Percentiles rank a stretch among this genome's conserved stretches.
Conservation (phyloP, 1,140 invertebrate species). For the Stegodyphus dumicola region DNA sequence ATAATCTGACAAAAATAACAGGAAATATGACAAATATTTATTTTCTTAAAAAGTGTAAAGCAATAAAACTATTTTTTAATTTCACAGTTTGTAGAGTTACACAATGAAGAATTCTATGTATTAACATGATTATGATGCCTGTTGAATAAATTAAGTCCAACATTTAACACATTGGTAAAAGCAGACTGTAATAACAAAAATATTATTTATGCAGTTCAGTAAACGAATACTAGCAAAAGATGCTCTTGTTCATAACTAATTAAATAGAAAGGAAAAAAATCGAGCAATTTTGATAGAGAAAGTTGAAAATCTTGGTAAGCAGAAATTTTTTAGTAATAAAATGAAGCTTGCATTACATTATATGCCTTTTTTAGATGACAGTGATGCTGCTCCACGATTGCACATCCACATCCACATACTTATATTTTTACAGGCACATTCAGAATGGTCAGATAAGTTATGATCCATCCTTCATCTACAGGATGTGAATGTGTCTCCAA, state of each 20-base stretch:
- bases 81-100: neutral
- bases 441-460: slow-evolving; percentile 21
- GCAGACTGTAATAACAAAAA: no score
- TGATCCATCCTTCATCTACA: slow-evolving; percentile 4
- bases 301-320: no score
- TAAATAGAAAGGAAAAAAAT: no score
- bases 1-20: neutral
- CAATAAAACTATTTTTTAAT: slow-evolving; percentile 16
- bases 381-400: slow-evolving; percentile 3
- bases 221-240: no score
- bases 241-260: no score
- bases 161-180: no score
- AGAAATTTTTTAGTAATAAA: no score
- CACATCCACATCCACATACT: slow-evolving; percentile 17
- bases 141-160: no score
- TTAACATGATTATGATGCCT: no score
- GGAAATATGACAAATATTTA: neutral
- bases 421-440: slow-evolving; percentile 36
- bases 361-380: slow-evolving; percentile 3
- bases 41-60: slow-evolving; percentile 20
- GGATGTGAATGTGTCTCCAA: slow-evolving; percentile 21
- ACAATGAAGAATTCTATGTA: neutral
- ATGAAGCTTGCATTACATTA: slow-evolving; percentile 12
- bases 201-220: no score
- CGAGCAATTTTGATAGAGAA: no score